Conservation (phyloP, 2,888 invertebrate genomes). For the Monochamus alternatus region DNA sequence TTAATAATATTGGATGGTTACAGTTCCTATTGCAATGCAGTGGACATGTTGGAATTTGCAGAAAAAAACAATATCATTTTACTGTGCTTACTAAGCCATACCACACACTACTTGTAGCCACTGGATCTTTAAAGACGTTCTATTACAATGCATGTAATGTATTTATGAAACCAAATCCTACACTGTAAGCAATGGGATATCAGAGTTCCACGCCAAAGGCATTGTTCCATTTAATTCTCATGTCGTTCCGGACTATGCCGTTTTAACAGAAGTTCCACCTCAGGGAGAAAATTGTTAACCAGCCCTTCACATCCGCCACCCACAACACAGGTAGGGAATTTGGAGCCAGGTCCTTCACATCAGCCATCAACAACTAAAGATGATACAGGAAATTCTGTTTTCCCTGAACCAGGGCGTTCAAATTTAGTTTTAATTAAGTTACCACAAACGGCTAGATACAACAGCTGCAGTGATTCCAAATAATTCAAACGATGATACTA, state of each 20-base stretch:
- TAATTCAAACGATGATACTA: no score
- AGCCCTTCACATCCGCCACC: no score
- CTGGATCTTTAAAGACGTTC: constrained; percentile 16
- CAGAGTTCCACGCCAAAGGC: constrained; percentile 4
- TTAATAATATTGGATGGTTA: constrained; percentile 41
- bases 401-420: no score
- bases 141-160: not conserved
- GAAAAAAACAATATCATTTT: constrained; percentile 34
- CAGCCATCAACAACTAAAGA: no score
- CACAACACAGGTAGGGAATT: no score
- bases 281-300: no score
- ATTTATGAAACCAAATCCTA: not conserved
- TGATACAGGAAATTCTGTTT: no score
- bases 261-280: not conserved
- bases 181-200: not conserved
- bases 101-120: constrained; percentile 35
- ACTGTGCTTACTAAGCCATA: constrained; percentile 32
- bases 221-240: constrained; percentile 10
- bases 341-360: no score
- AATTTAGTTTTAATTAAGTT: no score
- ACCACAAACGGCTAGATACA: no score
- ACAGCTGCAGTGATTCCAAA: no score
- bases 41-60: constrained; percentile 38
- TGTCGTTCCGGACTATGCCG: constrained; percentile 8
- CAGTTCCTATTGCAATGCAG: constrained; percentile 35